phyloP scores from a whole-genome alignment of 2,113 vertebrate genomes.

The Callocephalon fimbriatum region DNA sequence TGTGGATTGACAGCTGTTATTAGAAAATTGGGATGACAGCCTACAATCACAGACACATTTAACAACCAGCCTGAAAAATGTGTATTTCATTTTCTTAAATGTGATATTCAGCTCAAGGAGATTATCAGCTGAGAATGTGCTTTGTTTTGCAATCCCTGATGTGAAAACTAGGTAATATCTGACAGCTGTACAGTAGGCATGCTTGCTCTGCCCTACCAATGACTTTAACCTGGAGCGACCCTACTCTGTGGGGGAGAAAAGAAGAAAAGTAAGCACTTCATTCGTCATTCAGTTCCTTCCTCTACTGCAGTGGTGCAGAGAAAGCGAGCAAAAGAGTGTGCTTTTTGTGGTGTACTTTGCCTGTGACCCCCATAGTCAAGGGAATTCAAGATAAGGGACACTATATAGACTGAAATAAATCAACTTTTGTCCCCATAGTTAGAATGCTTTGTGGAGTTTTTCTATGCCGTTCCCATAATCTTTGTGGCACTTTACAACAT shows the following conservation, averaged over 20 bases:
- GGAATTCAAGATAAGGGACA: not conserved
- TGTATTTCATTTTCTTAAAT: conserved; percentile 13
- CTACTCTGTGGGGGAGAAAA: not conserved
- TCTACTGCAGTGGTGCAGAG: not conserved
- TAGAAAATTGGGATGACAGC: not conserved
- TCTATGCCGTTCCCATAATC: not conserved
- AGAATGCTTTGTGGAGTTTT: not conserved
- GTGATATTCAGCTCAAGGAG: not conserved
- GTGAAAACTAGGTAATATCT: not conserved
- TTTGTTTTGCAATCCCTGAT: not conserved
- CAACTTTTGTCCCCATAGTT: not conserved
- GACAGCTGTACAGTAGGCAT: not conserved
- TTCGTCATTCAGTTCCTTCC: not conserved
- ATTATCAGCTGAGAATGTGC: not conserved
- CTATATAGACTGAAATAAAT: not conserved
- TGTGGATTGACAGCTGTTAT: not conserved
- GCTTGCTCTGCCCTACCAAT: not conserved
- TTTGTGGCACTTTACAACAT: not conserved
- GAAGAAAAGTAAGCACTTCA: not conserved
- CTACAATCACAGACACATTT: not conserved
- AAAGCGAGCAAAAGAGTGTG: not conserved
- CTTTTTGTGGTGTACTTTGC: not conserved
- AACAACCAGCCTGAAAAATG: not conserved
- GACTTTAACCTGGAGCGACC: not conserved
- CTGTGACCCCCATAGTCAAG: not conserved